Evolutionary conservation across 2,888 invertebrate species (phyloP).

Genomic region (Diaperis boleti): DNA sequence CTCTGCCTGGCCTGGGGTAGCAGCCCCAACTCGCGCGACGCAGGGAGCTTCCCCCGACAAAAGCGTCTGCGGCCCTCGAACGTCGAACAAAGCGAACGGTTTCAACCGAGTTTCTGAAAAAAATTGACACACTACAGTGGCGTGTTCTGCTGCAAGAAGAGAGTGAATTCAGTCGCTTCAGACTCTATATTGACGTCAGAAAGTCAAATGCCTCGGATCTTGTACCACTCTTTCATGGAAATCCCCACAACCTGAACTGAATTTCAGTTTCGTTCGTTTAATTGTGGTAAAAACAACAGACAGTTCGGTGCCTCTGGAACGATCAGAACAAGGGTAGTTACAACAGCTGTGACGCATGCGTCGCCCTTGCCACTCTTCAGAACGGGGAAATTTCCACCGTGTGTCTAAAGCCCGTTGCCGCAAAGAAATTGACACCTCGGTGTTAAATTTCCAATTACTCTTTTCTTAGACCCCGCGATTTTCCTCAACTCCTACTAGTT

Average conservation of each 20-base stretch:
- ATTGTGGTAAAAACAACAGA: neutral
- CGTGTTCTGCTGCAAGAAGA: too few species aligned
- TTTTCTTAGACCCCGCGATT: too few species aligned
- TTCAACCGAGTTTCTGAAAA: too few species aligned
- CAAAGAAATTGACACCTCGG: too few species aligned
- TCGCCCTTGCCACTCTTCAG: slow-evolving; percentile 13
- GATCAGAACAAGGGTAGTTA: slow-evolving; percentile 46
- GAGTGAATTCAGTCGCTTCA: too few species aligned
- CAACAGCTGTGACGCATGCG: slow-evolving; percentile 44
- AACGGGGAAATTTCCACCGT: slow-evolving; percentile 41
- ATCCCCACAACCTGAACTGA: neutral
- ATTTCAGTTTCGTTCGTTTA: neutral
- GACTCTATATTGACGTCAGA: too few species aligned
- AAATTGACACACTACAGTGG: too few species aligned
- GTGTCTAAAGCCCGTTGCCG: too few species aligned
- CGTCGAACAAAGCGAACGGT: too few species aligned
- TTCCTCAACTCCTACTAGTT: neutral
- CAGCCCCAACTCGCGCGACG: slow-evolving; percentile 43
- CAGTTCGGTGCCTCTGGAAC: slow-evolving; percentile 37
- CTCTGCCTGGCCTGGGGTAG: slow-evolving; percentile 47
- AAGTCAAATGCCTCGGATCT: neutral
- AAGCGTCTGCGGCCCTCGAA: slow-evolving; percentile 35
- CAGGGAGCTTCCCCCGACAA: slow-evolving; percentile 40
- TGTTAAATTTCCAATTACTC: too few species aligned
- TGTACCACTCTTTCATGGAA: neutral